Conservation (phyloP, 2,797 vertebrate species). For the Lithobates sylvaticus region DNA sequence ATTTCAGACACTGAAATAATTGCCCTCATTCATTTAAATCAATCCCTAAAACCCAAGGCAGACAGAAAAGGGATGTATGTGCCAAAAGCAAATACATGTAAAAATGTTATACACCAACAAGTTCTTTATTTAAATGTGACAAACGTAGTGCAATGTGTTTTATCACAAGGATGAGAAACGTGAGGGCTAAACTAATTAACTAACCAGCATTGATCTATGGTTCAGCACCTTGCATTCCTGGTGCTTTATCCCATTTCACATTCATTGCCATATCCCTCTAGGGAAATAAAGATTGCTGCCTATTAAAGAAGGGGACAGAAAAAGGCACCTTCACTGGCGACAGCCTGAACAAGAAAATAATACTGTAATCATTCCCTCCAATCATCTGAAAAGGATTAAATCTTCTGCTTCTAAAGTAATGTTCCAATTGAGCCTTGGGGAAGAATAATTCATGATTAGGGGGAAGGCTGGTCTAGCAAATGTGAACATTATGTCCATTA, state of each 20-base stretch:
- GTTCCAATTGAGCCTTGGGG: conserved; percentile 87
- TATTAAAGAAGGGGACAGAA: conserved; percentile 87
- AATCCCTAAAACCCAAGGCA: conserved; percentile 64
- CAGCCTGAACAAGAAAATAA: conserved; percentile 86
- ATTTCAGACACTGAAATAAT: too few relatives aligned
- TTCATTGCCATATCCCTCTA: conserved; percentile 81
- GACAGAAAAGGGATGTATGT: conserved; percentile 64
- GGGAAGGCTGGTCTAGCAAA: conserved; percentile 87
- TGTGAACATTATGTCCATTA: conserved; percentile 89
- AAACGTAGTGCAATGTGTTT: conserved; percentile 70
- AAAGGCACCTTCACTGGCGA: conserved; percentile 87
- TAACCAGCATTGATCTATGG: conserved; percentile 79
- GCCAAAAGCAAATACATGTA: conserved; percentile 44
- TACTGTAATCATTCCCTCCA: conserved; percentile 90
- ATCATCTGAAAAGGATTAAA: conserved; percentile 90
- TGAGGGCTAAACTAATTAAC: conserved; percentile 82
- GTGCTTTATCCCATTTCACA: conserved; percentile 85
- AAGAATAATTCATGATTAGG: conserved; percentile 90
- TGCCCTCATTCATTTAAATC: conserved; percentile 63
- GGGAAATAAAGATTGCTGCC: conserved; percentile 87
- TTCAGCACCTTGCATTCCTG: conserved; percentile 79
- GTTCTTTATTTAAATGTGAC: conserved; percentile 63
- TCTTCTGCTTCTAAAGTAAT: conserved; percentile 88
- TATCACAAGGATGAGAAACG: conserved; percentile 74
- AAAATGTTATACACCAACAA: conserved; percentile 54